These are phyloP conservation scores for Myotis findleyi DNA, from an alignment of 2,797 vertebrate genomes.

Conservation along the genomic window DNA sequence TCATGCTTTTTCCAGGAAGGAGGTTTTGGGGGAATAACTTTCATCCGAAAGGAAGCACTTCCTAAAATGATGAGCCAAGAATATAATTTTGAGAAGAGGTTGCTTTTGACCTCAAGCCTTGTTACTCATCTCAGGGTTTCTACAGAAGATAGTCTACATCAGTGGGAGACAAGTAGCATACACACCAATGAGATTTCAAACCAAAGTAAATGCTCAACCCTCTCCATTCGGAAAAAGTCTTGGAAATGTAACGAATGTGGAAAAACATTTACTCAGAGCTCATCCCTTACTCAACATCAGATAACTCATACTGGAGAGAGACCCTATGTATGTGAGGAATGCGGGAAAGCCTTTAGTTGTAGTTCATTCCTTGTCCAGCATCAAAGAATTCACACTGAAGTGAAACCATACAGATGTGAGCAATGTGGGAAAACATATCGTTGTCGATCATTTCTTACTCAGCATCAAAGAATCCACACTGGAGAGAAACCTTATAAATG, in stretches of 20 bases:
- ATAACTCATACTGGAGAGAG: constrained; percentile 78
- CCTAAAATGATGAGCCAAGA: constrained; percentile 55
- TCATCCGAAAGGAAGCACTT: constrained; percentile 10
- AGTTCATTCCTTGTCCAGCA: constrained; percentile 81
- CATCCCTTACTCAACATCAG: constrained; percentile 77
- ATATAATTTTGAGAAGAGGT: constrained; percentile 57
- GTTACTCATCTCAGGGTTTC: constrained; percentile 69
- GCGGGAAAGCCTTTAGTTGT: constrained; percentile 79
- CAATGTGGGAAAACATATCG: constrained; percentile 81
- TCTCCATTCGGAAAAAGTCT: constrained; percentile 65
- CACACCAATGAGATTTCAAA: constrained; percentile 61
- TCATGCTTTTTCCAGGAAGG: constrained; percentile 55
- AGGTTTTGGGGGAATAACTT: constrained; percentile 54
- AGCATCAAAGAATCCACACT: constrained; percentile 80
- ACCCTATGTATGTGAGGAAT: constrained; percentile 73
- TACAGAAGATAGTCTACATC: constrained; percentile 70
- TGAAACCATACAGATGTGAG: constrained; percentile 80
- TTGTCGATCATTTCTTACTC: constrained; percentile 81
- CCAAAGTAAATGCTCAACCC: constrained; percentile 30
- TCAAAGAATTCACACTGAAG: constrained; percentile 79
- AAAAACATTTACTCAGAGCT: constrained; percentile 72
- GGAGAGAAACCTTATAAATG: constrained; percentile 78
- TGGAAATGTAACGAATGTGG: constrained; percentile 76
- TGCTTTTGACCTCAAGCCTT: constrained; percentile 71
- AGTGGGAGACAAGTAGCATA: constrained; percentile 69